Evolutionary conservation across 2,797 vertebrate species (phyloP), one percentile per base, ranked within the genome.

Genomic region (Moxostoma hubbsi): DNA sequence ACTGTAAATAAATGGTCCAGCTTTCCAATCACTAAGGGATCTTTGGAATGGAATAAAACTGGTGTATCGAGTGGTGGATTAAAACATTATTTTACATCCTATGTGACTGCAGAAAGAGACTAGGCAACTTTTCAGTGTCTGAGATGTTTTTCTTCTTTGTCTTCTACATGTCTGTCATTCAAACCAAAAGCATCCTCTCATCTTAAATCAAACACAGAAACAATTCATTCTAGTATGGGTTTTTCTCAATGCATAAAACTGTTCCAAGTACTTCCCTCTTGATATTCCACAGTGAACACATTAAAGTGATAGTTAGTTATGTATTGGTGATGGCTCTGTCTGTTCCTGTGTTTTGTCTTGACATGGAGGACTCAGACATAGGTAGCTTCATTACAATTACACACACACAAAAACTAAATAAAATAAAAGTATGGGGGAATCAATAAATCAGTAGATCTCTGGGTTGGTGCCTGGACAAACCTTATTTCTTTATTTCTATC

Each of bases 391-490:
- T 93, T 90, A 91, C 88, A 91, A 93, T 91, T 93, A 91, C 90
- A 91, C 93, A 92, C 24, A 36, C 24, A 36, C 24, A 36, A 36
- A 36, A 36, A 36, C 1, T 89, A 93, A 86, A 83, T 92, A 90
- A 93, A 92, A 92, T 87, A 85, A 89, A 88, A 89, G 89, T 92
- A 90, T 87, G 90, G 92, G 86, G 84, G 88, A 93, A 94, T 94
- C 92, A 93, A 93, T 94, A 93, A 93, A 93, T 93, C 90, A 91
- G 90, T 87, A 91, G 89, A 91, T 91, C 89, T 92, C 83, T 84
- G 87, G 90, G 86, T 91, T 90, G 89, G 91, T 89, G 87, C 54
- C 84, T 87, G 87, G 84, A 85, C 69, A 87, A 86, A 85, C 43
- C 85, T 87, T 89, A 86, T 91, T 91, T 88, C 87, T 92, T 92